Evolutionary conservation across 1,140 invertebrate species (phyloP).

Genomic region (Bacillus rossius): DNA sequence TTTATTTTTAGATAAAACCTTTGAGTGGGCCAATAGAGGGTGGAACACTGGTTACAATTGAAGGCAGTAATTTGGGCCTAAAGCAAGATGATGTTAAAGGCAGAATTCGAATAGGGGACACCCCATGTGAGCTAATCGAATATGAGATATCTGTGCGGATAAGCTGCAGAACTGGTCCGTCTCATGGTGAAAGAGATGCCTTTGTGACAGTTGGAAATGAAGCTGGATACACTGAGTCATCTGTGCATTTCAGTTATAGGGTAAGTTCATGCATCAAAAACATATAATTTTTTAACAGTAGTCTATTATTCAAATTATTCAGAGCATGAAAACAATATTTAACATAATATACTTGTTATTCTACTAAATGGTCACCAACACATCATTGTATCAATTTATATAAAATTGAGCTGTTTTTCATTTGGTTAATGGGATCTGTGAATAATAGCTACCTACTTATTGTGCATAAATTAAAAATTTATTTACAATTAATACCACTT

Average conservation of each 20-base stretch:
- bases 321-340: too few species aligned
- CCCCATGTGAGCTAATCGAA: slow-evolving; percentile 79
- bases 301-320: not conserved
- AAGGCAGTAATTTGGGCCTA: slow-evolving; percentile 92
- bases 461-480: too few species aligned
- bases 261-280: slow-evolving; percentile 25
- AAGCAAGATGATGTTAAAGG: slow-evolving; percentile 84
- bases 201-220: slow-evolving; percentile 85
- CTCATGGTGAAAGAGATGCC: slow-evolving; percentile 61
- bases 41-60: slow-evolving; percentile 91
- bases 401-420: too few species aligned
- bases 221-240: slow-evolving; percentile 81
- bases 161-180: slow-evolving; percentile 77
- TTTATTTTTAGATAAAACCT: slow-evolving; percentile 69
- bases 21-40: slow-evolving; percentile 92
- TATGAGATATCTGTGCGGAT: slow-evolving; percentile 91
- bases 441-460: too few species aligned
- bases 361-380: too few species aligned
- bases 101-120: slow-evolving; percentile 86
- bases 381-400: too few species aligned
- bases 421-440: too few species aligned
- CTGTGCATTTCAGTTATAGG: slow-evolving; percentile 86
- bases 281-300: not conserved
- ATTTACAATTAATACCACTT: too few species aligned
- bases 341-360: too few species aligned